Base-by-base conservation (phyloP, 2,888 invertebrate genomes). In the Drosophila mimica region DNA sequence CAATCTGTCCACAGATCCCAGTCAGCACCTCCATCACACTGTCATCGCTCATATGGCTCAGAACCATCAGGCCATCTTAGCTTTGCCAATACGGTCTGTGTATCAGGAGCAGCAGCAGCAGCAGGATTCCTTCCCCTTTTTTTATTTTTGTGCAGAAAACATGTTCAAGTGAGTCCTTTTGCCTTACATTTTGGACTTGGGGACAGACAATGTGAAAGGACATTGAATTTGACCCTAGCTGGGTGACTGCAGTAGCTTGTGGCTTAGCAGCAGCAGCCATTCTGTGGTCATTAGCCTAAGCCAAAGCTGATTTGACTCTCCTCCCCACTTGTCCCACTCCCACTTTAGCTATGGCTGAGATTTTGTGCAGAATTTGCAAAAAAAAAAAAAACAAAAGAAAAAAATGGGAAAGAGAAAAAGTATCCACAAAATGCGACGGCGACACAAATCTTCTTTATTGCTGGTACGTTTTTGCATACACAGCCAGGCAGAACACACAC, bases 241-340 rank as follows among this genome's bases (percentile, higher is more conserved):
- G 66, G 65, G 30, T 79, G 83, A 76, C 76, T 88, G 90, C 88
- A 86, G 81, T 78, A 73, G 81, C 74, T 77, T 83, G 81, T 80
- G 81, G 81, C 74, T 74, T 69, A 83, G 78, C 79, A 79, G 78
- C 79, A 79, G 79, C 81, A 79, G 85, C 88, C 85, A 89, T 89
- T 84, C 81, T 84, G 84, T 89, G 85, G 85, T 89, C 90, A 86
- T 86, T 86, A 89, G 85, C 90, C 88, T 86, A 88, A 86, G 78
- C 88, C 85, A 88, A 84, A 89, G 83, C 81, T 89, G 85, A 88
- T 88, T 85, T 71, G 72, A 80, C 78, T 78, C 66, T 68, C 64
- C 40, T 30, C 63, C 20, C 15, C 13, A 3, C 20, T n/a, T 9
- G 15, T 25, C 40, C 6, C 49, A 31, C 38, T 38, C 46, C 48